Evolutionary conservation across 2,113 vertebrate genomes (phyloP).

Genomic region (Lates calcarifer): DNA sequence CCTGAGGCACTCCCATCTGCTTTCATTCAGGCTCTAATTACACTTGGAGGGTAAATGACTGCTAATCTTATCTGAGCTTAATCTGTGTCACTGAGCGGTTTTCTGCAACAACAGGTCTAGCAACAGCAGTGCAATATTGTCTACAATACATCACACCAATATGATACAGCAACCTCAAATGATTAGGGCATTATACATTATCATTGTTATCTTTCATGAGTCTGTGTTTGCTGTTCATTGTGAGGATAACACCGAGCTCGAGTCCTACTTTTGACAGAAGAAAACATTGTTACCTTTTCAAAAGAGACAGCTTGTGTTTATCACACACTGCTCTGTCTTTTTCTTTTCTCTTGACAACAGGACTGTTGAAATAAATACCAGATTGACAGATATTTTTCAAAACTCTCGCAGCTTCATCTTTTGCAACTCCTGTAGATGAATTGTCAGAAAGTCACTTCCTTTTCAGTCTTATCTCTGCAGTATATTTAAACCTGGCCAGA

Average conservation of each 20-base stretch:
- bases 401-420: background rate
- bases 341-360: background rate
- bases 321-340: background rate
- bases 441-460: constrained; percentile 6
- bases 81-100: background rate
- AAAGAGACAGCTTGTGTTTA: background rate
- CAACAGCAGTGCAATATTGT: background rate
- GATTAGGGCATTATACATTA: background rate
- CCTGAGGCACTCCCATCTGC: background rate
- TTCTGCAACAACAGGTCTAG: constrained; percentile 19
- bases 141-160: background rate
- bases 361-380: constrained; percentile 4
- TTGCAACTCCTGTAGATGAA: background rate
- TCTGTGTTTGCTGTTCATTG: background rate
- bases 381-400: background rate
- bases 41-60: constrained; percentile 12
- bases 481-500: background rate
- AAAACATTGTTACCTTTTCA: background rate
- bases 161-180: background rate
- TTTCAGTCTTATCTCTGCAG: background rate
- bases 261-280: background rate
- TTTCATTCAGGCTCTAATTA: constrained; percentile 21
- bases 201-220: background rate
- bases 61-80: constrained; percentile 29
- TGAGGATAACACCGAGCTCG: background rate